Percentiles rank a stretch among this genome's conserved stretches.
These are phyloP conservation scores for Dicaeum eximium DNA, from an alignment of 2,113 vertebrate species.

Conservation along the genomic window DNA sequence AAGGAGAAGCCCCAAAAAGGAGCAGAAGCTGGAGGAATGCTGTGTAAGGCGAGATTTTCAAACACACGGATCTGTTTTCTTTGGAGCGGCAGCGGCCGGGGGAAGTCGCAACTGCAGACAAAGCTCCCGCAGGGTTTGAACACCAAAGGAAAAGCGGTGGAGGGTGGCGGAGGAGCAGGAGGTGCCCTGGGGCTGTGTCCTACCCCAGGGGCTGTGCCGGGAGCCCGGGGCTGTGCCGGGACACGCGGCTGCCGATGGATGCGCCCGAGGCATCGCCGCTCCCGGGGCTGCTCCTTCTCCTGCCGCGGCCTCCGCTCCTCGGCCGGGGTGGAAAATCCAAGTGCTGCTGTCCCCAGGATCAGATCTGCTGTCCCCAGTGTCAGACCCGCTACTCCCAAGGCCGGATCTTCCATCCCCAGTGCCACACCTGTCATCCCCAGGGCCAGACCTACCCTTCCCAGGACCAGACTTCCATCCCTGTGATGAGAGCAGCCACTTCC, in stretches of 20 bases:
- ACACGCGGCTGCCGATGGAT: not conserved
- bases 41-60: conserved; percentile 14
- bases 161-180: conserved; percentile 2
- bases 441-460: accelerated
- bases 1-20: conserved; percentile 50
- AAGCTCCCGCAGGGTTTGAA: not conserved
- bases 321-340: accelerated
- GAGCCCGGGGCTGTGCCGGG: not conserved
- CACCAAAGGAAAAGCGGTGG: not conserved
- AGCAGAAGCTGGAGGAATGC: conserved; percentile 43
- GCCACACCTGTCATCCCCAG: not conserved
- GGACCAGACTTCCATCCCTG: too few relatives aligned
- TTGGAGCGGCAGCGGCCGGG: not conserved
- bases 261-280: not conserved
- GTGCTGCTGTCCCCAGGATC: not conserved
- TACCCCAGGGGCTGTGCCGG: not conserved
- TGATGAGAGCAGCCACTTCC: not conserved
- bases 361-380: not conserved
- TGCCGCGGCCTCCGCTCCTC: not conserved
- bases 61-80: conserved; percentile 43
- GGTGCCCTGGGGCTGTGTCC: not conserved
- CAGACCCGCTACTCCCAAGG: not conserved
- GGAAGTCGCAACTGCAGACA: conserved; percentile 14
- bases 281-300: accelerated
- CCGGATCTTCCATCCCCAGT: not conserved